Percentiles rank a stretch among this genome's conserved stretches.
These are phyloP conservation scores for Charanyca ferruginea DNA, from an alignment of 2,888 invertebrate genomes.

Conservation along the genomic window DNA sequence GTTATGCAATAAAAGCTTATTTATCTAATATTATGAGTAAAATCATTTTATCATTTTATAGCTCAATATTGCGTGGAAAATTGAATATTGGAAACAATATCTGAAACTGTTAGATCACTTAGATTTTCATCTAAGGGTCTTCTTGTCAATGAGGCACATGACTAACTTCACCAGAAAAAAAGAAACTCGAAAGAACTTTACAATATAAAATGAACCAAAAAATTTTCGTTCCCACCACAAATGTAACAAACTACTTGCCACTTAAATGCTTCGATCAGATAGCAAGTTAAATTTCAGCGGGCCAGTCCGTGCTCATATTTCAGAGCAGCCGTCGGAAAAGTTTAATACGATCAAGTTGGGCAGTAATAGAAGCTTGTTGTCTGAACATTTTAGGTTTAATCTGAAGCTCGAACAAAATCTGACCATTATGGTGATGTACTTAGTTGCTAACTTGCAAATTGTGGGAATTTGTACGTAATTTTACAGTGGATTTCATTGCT, in stretches of 20 bases:
- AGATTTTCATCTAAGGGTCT: background rate
- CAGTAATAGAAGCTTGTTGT: slow-evolving; percentile 80
- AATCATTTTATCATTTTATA: no score
- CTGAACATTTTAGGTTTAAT: slow-evolving; percentile 75
- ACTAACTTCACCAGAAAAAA: background rate
- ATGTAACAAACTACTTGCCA: slow-evolving; percentile 51
- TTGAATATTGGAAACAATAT: background rate
- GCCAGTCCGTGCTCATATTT: slow-evolving; percentile 77
- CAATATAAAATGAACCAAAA: slow-evolving; percentile 33
- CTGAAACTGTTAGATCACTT: background rate
- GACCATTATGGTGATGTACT: slow-evolving; percentile 74
- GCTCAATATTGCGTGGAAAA: no score
- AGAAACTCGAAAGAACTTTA: background rate
- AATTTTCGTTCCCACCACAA: slow-evolving; percentile 34
- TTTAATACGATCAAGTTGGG: slow-evolving; percentile 82
- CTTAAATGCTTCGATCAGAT: slow-evolving; percentile 66
- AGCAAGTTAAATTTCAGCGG: slow-evolving; percentile 70
- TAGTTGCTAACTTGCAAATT: slow-evolving; percentile 71
- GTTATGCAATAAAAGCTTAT: slow-evolving; percentile 33
- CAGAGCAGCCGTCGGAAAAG: slow-evolving; percentile 73
- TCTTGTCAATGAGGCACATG: background rate
- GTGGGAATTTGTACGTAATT: slow-evolving; percentile 65
- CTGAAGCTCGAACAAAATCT: slow-evolving; percentile 74
- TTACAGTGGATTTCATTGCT: slow-evolving; percentile 15
- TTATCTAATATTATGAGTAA: slow-evolving; percentile 4